Base-by-base conservation (phyloP, 2,888 invertebrate species). In the Gasteruption jaculator region DNA sequence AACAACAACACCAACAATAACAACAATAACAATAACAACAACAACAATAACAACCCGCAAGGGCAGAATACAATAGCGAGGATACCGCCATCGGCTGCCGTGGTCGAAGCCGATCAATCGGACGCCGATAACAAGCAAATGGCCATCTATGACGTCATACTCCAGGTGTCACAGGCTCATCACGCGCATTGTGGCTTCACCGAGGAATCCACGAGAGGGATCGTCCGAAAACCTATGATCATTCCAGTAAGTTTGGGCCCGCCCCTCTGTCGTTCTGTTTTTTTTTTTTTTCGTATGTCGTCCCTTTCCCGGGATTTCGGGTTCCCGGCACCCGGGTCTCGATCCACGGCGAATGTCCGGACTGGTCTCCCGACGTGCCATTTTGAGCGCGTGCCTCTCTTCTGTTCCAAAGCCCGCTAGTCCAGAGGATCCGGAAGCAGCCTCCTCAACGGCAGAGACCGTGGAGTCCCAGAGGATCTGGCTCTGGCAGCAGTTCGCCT, bases 401-500 rank as follows among this genome's bases (percentile, higher is more conserved):
- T n/a, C n/a, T n/a, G n/a, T n/a, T n/a, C n/a, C n/a, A n/a, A n/a
- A 70, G 70, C 70, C 69, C 16, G 60, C 66, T 37, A 68, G 68
- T 44, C 68, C 69, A 3, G 68, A 68, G 48, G 71, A 70, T 41
- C 70, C 70, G 7, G 69, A 79, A 71, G 77, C 71, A 54, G 81
- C 77, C 56, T 77, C 75, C 54, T 81, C 75, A 58, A 80, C 74
- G 59, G 78, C 81, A 20, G 82, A 82, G 56, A 80, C 80, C 41
- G 73, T 78, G 35, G 91, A 91, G 65, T 76, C 80, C 53, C 80
- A 85, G 62, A 82, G 86, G 58, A 82, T 90, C 51, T 78, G 85
- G 74, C 79, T 94, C 65, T 95, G 94, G 91, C 86, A 91, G 68
- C 85, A 89, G 61, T 82, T 92, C 63, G 91, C 94, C 10, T 72